Evolutionary conservation across 2,113 vertebrate genomes (phyloP).

Genomic region (Eurypyga helias): DNA sequence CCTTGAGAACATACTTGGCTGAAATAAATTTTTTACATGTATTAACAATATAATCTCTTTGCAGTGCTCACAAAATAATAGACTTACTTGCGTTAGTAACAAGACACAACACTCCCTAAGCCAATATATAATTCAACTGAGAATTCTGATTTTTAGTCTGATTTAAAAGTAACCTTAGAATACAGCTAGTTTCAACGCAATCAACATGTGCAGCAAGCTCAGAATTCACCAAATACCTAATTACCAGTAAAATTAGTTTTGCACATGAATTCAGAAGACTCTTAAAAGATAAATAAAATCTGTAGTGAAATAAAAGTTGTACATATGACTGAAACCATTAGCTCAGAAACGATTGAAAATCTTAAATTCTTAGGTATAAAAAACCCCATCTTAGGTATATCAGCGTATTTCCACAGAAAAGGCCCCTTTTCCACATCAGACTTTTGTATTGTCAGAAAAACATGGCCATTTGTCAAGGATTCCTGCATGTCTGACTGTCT

Average conservation of each 20-base stretch:
- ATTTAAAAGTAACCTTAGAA: neutral
- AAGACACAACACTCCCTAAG: constrained; percentile 41
- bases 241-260: neutral
- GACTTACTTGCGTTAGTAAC: neutral
- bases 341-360: neutral
- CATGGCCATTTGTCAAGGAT: neutral
- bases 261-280: neutral
- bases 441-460: neutral
- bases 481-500: neutral
- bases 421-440: neutral
- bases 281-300: neutral
- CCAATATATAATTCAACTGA: constrained; percentile 12
- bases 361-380: neutral
- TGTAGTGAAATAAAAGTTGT: neutral
- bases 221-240: neutral
- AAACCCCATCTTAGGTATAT: neutral
- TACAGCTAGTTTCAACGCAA: neutral
- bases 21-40: neutral
- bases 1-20: neutral
- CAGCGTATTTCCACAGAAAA: neutral
- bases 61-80: neutral
- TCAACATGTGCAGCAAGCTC: neutral
- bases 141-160: constrained; percentile 26
- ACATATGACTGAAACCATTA: neutral
- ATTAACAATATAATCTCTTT: neutral